Percentiles rank a stretch among this genome's conserved stretches.
These are phyloP conservation scores for Belonocnema kinseyi DNA, from an alignment of 1,140 invertebrate genomes.

Conservation along the genomic window DNA sequence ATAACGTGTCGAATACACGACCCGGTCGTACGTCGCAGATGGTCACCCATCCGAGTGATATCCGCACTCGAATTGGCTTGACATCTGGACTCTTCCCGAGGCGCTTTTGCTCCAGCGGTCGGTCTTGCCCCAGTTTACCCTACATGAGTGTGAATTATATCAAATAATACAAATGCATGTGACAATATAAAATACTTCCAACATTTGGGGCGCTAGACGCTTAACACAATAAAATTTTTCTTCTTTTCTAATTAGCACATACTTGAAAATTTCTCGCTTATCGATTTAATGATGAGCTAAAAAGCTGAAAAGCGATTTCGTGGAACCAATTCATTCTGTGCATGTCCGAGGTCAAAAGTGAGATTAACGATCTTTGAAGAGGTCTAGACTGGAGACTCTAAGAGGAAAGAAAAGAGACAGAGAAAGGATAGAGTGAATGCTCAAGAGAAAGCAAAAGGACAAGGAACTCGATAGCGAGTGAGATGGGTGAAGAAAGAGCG, in stretches of 20 bases:
- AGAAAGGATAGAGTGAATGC: not conserved
- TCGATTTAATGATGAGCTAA: slow-evolving; percentile 7
- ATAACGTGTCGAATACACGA: too few relatives aligned
- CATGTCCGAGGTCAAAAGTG: slow-evolving; percentile 27
- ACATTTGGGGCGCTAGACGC: too few relatives aligned
- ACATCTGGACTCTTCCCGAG: too few relatives aligned
- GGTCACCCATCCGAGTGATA: too few relatives aligned
- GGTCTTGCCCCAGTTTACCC: too few relatives aligned
- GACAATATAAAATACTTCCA: too few relatives aligned
- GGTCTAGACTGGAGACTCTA: not conserved
- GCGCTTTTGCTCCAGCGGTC: too few relatives aligned
- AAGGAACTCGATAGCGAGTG: not conserved
- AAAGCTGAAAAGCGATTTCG: slow-evolving; percentile 18
- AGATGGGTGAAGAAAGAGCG: slow-evolving; percentile 33
- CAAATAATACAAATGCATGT: too few relatives aligned
- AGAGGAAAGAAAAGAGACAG: slow-evolving; percentile 14
- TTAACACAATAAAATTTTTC: too few relatives aligned
- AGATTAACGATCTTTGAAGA: slow-evolving; percentile 25
- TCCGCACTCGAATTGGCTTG: too few relatives aligned
- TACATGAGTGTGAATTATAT: too few relatives aligned
- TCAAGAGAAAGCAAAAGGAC: not conserved
- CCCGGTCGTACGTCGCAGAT: too few relatives aligned
- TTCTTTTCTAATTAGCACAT: not conserved
- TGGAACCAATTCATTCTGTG: slow-evolving; percentile 29
- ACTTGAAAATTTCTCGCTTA: slow-evolving; percentile 5